Evolutionary conservation across 2,797 vertebrate species (phyloP).

Genomic region (Hemibagrus guttatus): DNA sequence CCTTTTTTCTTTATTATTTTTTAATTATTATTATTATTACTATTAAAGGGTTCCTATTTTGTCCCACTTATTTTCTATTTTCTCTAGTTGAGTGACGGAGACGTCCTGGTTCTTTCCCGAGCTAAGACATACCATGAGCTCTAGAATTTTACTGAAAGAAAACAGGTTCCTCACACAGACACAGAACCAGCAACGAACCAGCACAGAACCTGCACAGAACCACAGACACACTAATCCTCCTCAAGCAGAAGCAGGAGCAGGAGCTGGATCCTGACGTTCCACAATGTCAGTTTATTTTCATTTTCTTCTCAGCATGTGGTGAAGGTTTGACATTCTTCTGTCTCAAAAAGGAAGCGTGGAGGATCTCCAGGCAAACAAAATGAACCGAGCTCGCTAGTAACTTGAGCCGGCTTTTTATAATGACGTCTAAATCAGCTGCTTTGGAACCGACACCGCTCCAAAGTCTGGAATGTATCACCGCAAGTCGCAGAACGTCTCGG

Average conservation of each 20-base stretch:
- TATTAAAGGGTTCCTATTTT: too few relatives aligned
- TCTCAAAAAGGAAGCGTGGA: slow-evolving; percentile 45
- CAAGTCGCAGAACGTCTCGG: neutral
- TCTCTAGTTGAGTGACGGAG: neutral
- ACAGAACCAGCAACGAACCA: neutral
- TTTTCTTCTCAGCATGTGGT: slow-evolving; percentile 51
- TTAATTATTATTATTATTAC: neutral
- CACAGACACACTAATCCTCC: neutral
- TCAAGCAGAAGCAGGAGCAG: neutral
- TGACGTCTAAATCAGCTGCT: slow-evolving; percentile 58
- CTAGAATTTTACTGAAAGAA: neutral
- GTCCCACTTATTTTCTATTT: neutral
- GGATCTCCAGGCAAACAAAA: slow-evolving; percentile 47
- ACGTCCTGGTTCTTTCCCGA: neutral
- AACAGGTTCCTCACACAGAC: neutral
- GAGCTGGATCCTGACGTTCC: slow-evolving; percentile 15
- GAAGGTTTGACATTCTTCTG: slow-evolving; percentile 51
- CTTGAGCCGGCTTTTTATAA: slow-evolving; percentile 54
- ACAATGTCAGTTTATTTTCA: slow-evolving; percentile 22
- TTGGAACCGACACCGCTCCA: slow-evolving; percentile 35
- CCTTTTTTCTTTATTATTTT: neutral
- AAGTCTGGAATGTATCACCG: slow-evolving; percentile 52
- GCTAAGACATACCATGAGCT: neutral
- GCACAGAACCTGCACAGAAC: neutral
- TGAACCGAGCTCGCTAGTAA: slow-evolving; percentile 48